A percentile compares a stretch with the other conserved stretches of the same genome.
These are phyloP conservation scores for Menura novaehollandiae DNA, from an alignment of 2,113 vertebrate genomes.

Conservation along the genomic window DNA sequence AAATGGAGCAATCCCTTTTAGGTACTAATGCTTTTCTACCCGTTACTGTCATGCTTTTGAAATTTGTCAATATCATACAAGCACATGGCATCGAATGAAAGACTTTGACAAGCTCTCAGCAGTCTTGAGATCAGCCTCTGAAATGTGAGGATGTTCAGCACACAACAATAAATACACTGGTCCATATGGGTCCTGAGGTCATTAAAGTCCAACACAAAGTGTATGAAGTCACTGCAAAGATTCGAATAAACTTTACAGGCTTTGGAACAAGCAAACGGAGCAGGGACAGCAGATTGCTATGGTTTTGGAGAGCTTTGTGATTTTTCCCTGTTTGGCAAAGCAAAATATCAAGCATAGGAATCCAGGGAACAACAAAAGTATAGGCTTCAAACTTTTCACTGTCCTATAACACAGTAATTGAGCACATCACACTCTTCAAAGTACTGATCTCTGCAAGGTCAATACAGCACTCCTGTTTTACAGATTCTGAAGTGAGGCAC, in stretches of 20 bases:
- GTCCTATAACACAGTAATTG: neutral
- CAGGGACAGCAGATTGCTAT: neutral
- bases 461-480: neutral
- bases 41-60: neutral
- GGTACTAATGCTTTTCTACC: neutral
- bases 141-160: neutral
- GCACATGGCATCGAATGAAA: neutral
- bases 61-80: neutral
- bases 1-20: neutral
- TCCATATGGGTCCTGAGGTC: neutral
- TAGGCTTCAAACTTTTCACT: neutral
- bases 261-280: neutral
- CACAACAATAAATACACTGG: neutral
- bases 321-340: neutral
- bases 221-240: conserved; percentile 8
- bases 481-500: neutral
- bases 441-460: neutral
- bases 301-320: neutral
- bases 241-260: neutral
- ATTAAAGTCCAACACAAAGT: neutral
- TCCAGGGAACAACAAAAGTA: neutral
- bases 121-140: neutral
- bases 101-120: neutral
- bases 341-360: neutral
- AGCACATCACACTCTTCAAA: neutral